phyloP scores from a whole-genome alignment of 2,113 vertebrate species.

The Scomber scombrus region DNA sequence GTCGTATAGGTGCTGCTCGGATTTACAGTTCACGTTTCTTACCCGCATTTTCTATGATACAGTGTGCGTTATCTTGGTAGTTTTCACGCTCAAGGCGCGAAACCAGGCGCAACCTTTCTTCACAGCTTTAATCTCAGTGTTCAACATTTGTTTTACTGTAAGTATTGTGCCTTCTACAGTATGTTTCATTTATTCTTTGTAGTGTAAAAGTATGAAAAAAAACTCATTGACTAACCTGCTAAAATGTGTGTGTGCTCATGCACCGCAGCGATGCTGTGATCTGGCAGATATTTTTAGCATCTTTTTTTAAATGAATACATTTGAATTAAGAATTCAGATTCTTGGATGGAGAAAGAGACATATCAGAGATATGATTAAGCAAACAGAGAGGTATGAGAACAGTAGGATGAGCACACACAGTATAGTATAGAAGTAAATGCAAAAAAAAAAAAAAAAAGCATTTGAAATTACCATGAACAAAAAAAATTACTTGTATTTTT shows the following conservation, averaged over 20 bases:
- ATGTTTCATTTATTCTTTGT: constrained; percentile 18
- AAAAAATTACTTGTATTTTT: constrained; percentile 2
- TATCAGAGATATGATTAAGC: constrained; percentile 21
- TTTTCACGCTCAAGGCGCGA: constrained; percentile 4
- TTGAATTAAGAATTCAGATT: constrained; percentile 72
- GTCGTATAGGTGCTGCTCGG: not conserved
- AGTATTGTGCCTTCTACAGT: constrained; percentile 6
- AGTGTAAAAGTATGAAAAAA: constrained; percentile 12
- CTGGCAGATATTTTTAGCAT: constrained; percentile 65
- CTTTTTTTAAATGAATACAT: constrained; percentile 59
- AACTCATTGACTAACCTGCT: not conserved
- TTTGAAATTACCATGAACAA: not conserved
- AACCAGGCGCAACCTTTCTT: not conserved
- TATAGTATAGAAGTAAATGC: not conserved
- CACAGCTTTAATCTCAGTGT: not conserved
- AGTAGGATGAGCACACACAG: not conserved
- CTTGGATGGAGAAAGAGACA: constrained; percentile 25
- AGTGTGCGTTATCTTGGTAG: not conserved
- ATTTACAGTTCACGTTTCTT: constrained; percentile 17
- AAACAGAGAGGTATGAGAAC: constrained; percentile 2
- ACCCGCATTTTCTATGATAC: constrained; percentile 8
- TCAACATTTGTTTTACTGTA: not conserved
- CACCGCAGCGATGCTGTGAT: constrained; percentile 30
- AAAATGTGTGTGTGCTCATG: not conserved
- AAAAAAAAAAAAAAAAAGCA: constrained; percentile 7